These are phyloP conservation scores for Atherinosoma microstoma DNA, from an alignment of 2,797 vertebrate genomes.

Conservation along the genomic window DNA sequence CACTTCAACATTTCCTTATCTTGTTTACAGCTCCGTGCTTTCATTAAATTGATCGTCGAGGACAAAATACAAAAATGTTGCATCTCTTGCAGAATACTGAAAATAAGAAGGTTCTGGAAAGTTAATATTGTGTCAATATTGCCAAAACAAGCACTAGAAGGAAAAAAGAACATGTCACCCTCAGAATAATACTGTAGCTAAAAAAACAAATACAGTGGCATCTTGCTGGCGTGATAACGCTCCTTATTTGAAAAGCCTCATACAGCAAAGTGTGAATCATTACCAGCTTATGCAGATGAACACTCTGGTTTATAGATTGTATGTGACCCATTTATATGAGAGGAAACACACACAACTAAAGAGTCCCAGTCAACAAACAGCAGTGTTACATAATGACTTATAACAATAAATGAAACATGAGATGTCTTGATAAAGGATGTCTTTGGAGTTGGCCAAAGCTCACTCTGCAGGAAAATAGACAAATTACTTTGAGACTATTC, in stretches of 20 bases:
- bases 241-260: slow-evolving; percentile 49
- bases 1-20: neutral
- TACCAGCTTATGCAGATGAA: slow-evolving; percentile 67
- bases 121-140: slow-evolving; percentile 38
- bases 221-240: slow-evolving; percentile 25
- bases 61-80: slow-evolving; percentile 40
- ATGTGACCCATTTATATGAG: slow-evolving; percentile 59
- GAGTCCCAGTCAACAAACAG: slow-evolving; percentile 40
- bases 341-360: slow-evolving; percentile 25
- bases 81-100: slow-evolving; percentile 26
- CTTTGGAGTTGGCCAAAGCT: slow-evolving; percentile 52
- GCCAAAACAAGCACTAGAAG: slow-evolving; percentile 21
- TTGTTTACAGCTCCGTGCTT: slow-evolving; percentile 40
- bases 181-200: slow-evolving; percentile 42
- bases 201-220: slow-evolving; percentile 56
- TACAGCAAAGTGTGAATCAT: slow-evolving; percentile 58
- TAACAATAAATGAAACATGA: slow-evolving; percentile 56
- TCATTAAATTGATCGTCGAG: slow-evolving; percentile 37
- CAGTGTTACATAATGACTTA: slow-evolving; percentile 43
- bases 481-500: slow-evolving; percentile 49
- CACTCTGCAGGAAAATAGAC: slow-evolving; percentile 37
- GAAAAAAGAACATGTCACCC: slow-evolving; percentile 20
- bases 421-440: slow-evolving; percentile 26
- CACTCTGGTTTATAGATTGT: slow-evolving; percentile 38
- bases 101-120: slow-evolving; percentile 52